A percentile compares a stretch with the other conserved stretches of the same genome.
Conservation (phyloP, 2,797 vertebrate species). For the Echiichthys vipera region DNA sequence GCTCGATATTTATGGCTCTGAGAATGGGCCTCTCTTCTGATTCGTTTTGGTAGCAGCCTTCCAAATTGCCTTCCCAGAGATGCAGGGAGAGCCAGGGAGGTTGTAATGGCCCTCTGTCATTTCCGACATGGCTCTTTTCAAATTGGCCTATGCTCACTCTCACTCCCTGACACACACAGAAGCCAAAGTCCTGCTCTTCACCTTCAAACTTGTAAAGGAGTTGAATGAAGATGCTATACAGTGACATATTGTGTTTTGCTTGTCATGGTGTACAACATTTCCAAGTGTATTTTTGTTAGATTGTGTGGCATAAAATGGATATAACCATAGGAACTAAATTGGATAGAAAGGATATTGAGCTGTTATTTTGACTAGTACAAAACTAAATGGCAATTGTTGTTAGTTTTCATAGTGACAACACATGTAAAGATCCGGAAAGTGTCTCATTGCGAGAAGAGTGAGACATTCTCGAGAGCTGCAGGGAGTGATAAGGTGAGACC, state of each 20-base stretch:
- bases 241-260: slow-evolving; percentile 5
- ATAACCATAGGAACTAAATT: too few species aligned
- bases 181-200: slow-evolving; percentile 29
- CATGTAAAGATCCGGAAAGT: too few species aligned
- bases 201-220: slow-evolving; percentile 33
- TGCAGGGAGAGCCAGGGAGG: slow-evolving; percentile 50
- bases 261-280: slow-evolving; percentile 1
- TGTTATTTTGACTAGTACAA: too few species aligned
- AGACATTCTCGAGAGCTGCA: too few species aligned
- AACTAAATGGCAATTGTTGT: too few species aligned
- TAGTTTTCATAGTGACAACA: too few species aligned
- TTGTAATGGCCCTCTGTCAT: slow-evolving; percentile 69
- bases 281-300: not conserved
- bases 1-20: slow-evolving; percentile 68
- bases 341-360: too few species aligned
- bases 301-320: not conserved
- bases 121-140: slow-evolving; percentile 65
- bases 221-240: slow-evolving; percentile 10
- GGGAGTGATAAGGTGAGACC: too few species aligned
- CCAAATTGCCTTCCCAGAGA: slow-evolving; percentile 76
- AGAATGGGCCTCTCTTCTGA: slow-evolving; percentile 70
- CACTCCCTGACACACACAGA: not conserved
- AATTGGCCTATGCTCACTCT: slow-evolving; percentile 42
- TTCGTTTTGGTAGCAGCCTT: slow-evolving; percentile 73
- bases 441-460: too few species aligned